Evolutionary conservation across 2,113 vertebrate genomes (phyloP).

Genomic region (Trichechus manatus): DNA sequence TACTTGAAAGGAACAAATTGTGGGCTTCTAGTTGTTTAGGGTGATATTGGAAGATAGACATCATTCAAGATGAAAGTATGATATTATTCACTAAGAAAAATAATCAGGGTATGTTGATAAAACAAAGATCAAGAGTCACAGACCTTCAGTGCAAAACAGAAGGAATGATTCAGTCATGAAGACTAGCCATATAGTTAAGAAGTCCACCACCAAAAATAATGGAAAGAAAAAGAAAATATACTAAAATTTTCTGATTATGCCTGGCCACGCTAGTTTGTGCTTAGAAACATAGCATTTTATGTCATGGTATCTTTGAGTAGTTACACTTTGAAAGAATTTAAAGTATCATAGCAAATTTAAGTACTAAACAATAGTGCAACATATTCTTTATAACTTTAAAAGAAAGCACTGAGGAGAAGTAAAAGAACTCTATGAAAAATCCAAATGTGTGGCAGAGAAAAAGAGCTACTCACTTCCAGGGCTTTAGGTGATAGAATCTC

Average conservation of each 20-base stretch:
- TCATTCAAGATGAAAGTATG: neutral
- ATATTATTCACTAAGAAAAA: neutral
- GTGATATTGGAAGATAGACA: neutral
- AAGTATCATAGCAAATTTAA: conserved; percentile 45
- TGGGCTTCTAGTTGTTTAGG: neutral
- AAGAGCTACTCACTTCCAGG: neutral
- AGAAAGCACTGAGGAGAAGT: neutral
- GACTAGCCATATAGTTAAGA: neutral
- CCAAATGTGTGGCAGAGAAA: neutral
- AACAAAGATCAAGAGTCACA: neutral
- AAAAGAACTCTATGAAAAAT: conserved; percentile 18
- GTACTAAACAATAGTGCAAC: neutral
- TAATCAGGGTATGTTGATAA: neutral
- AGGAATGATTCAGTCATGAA: neutral
- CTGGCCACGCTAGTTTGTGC: neutral
- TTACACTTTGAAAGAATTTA: conserved; percentile 12
- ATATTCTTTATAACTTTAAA: conserved; percentile 43
- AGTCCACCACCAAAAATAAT: neutral
- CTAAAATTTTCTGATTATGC: neutral
- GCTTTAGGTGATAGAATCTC: neutral
- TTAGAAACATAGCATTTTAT: neutral
- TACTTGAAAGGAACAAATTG: neutral
- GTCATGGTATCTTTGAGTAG: neutral
- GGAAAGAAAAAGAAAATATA: neutral
- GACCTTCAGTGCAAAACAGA: neutral